Evolutionary conservation across 2,797 vertebrate species (phyloP).

Genomic region (Allenopithecus nigroviridis): DNA sequence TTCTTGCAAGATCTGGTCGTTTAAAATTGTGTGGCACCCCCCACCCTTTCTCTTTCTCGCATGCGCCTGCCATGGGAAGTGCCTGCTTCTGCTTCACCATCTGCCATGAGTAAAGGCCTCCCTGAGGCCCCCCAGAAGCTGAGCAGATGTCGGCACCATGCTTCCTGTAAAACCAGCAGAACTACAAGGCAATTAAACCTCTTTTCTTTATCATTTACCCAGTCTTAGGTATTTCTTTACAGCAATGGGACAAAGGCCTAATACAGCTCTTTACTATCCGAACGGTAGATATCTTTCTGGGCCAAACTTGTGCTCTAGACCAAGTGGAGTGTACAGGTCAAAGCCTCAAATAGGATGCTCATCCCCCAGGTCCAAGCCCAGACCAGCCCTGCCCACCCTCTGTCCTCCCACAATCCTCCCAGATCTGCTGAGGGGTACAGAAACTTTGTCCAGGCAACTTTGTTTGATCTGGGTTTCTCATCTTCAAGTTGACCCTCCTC

Average conservation of each 20-base stretch:
- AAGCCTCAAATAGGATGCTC: background rate
- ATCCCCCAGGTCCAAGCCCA: too few species aligned
- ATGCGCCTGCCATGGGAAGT: background rate
- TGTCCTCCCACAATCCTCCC: background rate
- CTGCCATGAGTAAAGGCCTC: background rate
- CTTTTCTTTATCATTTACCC: background rate
- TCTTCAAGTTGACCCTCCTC: background rate
- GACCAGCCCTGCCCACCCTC: background rate
- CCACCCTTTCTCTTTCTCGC: background rate
- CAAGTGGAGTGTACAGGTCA: background rate
- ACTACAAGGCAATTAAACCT: background rate
- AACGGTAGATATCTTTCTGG: background rate
- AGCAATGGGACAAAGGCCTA: background rate
- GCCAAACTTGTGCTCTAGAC: background rate
- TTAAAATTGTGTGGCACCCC: background rate
- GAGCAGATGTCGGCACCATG: background rate
- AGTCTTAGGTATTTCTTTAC: background rate
- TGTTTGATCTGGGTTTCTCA: background rate
- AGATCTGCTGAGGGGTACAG: background rate
- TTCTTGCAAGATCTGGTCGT: background rate
- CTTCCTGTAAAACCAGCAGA: background rate
- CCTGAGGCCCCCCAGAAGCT: background rate
- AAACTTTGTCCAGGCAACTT: background rate
- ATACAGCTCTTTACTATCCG: background rate
- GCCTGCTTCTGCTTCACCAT: background rate